A percentile compares a stretch with the other conserved stretches of the same genome.
Conservation (phyloP, 1,140 invertebrate species). For the Camponotus vicinus region DNA sequence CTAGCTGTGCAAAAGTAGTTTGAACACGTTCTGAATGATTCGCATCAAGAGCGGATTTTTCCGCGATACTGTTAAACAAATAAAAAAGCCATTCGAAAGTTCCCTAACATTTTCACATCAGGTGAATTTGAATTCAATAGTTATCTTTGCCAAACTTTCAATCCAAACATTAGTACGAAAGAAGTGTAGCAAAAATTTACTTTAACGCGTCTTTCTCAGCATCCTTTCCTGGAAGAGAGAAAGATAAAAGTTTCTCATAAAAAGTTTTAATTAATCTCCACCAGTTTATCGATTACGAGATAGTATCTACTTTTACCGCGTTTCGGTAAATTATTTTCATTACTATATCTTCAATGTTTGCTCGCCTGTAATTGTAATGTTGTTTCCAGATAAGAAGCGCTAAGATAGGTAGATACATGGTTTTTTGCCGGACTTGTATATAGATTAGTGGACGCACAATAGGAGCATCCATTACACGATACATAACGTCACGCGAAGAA, state of each 20-base stretch:
- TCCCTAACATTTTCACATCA: constrained; percentile 4
- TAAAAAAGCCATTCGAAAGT: not conserved
- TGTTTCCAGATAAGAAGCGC: constrained; percentile 19
- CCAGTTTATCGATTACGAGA: constrained; percentile 8
- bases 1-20: not conserved
- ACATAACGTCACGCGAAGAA: constrained; percentile 56
- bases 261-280: constrained; percentile 35
- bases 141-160: constrained; percentile 38
- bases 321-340: not conserved
- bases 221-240: not conserved
- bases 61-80: constrained; percentile 12
- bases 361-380: not conserved
- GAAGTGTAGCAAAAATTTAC: constrained; percentile 11
- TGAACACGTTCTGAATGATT: not conserved
- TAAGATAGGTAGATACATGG: not conserved
- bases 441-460: not conserved
- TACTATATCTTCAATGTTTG: not conserved
- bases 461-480: constrained; percentile 14
- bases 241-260: constrained; percentile 9
- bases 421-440: not conserved
- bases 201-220: not conserved
- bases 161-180: not conserved
- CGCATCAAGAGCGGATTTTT: not conserved
- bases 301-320: not conserved
- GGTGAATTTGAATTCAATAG: constrained; percentile 30